Conservation (phyloP, 2,113 vertebrate species). For the Psophia crepitans region DNA sequence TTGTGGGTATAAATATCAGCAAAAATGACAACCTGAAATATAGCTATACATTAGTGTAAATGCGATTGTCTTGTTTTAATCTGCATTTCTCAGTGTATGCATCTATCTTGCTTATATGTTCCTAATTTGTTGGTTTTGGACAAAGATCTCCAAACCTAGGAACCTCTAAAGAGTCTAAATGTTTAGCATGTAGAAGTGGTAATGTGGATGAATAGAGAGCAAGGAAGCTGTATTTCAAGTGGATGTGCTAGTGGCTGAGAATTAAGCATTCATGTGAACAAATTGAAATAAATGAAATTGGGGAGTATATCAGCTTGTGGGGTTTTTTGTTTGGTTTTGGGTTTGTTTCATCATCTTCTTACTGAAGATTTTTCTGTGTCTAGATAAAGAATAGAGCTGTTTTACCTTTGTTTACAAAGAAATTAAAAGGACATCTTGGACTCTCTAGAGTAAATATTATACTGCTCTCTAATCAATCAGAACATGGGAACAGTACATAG, state of each 20-base stretch:
- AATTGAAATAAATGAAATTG: not conserved
- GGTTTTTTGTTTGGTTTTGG: fast-evolving
- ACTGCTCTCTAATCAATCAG: not conserved
- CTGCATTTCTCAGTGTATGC: not conserved
- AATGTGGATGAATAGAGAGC: not conserved
- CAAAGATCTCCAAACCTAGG: not conserved
- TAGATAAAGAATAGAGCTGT: not conserved
- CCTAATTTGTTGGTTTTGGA: not conserved
- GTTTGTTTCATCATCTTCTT: not conserved
- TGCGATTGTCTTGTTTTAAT: not conserved
- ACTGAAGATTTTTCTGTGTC: not conserved
- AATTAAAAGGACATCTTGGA: not conserved
- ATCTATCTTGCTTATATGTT: not conserved
- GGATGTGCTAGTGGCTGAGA: not conserved
- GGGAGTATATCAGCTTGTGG: not conserved
- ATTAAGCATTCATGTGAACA: not conserved
- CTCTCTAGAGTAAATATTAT: not conserved
- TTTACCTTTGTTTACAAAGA: not conserved
- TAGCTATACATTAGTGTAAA: not conserved
- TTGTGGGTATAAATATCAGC: not conserved
- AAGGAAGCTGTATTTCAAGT: not conserved
- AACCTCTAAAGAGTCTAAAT: not conserved
- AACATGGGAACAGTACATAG: not conserved
- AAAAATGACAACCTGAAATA: not conserved
- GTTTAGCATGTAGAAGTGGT: not conserved